Base-by-base conservation (phyloP, 2,888 invertebrate species). In the Saturnia japonica region DNA sequence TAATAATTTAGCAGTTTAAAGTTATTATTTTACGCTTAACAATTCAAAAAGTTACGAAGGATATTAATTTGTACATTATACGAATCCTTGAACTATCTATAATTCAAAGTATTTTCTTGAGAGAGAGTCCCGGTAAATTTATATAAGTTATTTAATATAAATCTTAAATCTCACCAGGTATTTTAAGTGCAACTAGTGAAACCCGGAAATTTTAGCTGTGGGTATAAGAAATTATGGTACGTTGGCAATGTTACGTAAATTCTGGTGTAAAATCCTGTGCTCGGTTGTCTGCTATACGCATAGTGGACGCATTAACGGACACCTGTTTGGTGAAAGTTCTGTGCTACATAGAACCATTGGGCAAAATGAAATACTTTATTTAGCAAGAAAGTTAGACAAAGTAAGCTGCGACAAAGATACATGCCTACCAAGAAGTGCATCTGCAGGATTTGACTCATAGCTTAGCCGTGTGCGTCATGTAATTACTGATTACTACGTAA, bases 311-410 rank as follows among this genome's bases (percentile, higher is more conserved):
- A 76, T 77, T 79, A 78, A 76, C 79, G 76, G 79, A 83, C 84
- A 85, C 86, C 85, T 82, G 87, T 84, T 78, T 75, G 76, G 86
- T 85, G 88, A 90, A 90, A 89, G 88, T 85, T 77, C 77, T 74
- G 69, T 42, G 42, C 34, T 19, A 43, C 54, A 64, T 64, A 40
- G 64, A 64, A 40, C 40, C 40, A 9, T n/a, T 64, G 64, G 9
- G 8, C 19, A 64, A 40, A 64, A 64, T 2, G 1, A 40, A 64
- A n/a, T 34, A 40, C 64, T 62, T 57, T 28, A 64, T 40, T 1
- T 40, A 64, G 40, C 19, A 64, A 64, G 11, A 9, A 64, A 64
- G n/a, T 64, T 40, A 1, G 4, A 64, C 34, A 40, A 22, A 22
- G 64, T 40, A n/a, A 14, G 40, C 40, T 34, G 40, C 22, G 11